Conservation (phyloP, 2,797 vertebrate genomes). For the Dicrostonyx torquatus region DNA sequence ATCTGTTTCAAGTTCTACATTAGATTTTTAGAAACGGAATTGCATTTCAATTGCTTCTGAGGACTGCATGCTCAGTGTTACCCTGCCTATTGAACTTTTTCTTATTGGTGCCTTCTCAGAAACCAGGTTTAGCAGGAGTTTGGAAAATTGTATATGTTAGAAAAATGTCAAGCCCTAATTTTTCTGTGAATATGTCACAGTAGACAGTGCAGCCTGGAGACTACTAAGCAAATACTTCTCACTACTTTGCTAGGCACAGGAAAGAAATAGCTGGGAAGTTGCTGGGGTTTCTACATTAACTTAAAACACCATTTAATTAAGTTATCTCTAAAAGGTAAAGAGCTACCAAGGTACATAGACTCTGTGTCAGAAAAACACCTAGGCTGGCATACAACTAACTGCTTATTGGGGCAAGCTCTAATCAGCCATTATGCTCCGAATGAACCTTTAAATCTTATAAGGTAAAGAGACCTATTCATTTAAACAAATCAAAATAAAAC, state of each 20-base stretch:
- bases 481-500: neutral
- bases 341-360: neutral
- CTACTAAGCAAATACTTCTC: neutral
- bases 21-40: neutral
- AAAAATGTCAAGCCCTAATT: neutral
- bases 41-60: neutral
- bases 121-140: neutral
- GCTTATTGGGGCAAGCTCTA: neutral
- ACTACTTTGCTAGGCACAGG: neutral
- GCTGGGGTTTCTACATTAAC: neutral
- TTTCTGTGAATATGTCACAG: neutral
- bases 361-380: neutral
- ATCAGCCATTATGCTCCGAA: neutral
- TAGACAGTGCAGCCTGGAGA: neutral
- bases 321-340: neutral
- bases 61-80: fast-evolving
- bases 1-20: neutral
- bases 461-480: neutral
- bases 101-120: neutral
- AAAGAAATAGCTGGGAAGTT: neutral
- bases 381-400: neutral
- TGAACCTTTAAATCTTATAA: neutral
- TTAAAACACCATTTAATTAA: neutral
- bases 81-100: neutral
- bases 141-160: neutral